Conservation (phyloP, 2,888 invertebrate species). For the Therioaphis trifolii region DNA sequence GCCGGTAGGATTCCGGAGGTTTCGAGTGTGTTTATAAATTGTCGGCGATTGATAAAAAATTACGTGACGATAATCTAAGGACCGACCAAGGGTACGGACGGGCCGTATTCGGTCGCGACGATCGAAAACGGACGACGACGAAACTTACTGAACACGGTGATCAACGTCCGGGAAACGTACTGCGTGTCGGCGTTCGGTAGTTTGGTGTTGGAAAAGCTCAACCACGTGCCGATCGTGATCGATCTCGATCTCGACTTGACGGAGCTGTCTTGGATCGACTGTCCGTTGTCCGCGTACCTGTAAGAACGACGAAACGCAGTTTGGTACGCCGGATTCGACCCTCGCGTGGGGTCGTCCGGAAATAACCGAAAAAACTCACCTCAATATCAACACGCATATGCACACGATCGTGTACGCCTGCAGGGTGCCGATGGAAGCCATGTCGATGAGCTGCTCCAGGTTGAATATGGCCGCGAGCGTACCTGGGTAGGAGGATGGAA, state of each 20-base stretch:
- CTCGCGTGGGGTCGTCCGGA: not conserved
- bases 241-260: not conserved
- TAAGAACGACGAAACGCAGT: not conserved
- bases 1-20: too few species aligned
- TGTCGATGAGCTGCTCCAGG: conserved; percentile 89
- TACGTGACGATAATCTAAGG: too few species aligned
- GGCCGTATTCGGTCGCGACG: too few species aligned
- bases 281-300: conserved; percentile 23
- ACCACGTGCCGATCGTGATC: not conserved
- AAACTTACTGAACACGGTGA: conserved; percentile 44
- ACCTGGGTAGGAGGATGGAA: too few species aligned
- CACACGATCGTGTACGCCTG: conserved; percentile 93
- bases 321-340: not conserved
- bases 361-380: conserved; percentile 70
- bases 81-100: too few species aligned
- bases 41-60: too few species aligned
- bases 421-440: conserved; percentile 95
- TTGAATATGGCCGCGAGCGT: conserved; percentile 90
- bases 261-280: not conserved
- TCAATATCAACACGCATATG: conserved; percentile 86
- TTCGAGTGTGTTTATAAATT: too few species aligned
- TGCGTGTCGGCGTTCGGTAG: conserved; percentile 45
- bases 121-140: too few species aligned
- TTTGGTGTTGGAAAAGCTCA: conserved; percentile 48
- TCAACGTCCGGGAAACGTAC: conserved; percentile 37